phyloP scores from a whole-genome alignment of 2,888 invertebrate genomes.

The Hofmannophila pseudospretella region DNA sequence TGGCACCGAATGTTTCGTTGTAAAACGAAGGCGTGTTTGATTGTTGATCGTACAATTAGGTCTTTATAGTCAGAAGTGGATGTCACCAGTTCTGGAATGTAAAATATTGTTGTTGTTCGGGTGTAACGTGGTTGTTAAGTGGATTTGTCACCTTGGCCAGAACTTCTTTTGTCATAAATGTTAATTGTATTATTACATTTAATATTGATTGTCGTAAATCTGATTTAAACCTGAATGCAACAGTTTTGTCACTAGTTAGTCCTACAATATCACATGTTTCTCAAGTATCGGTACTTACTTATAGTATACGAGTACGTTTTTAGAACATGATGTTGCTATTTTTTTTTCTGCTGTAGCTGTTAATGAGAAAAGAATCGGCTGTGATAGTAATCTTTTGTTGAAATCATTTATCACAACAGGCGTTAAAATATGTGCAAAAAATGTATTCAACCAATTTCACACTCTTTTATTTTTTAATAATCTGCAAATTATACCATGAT shows the following conservation, averaged over 20 bases:
- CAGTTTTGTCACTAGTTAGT: too few relatives aligned
- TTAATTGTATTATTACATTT: too few relatives aligned
- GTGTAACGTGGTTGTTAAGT: conserved; percentile 1
- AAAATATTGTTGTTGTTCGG: conserved; percentile 15
- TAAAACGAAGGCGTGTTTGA: conserved; percentile 48
- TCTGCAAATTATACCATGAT: conserved; percentile 21
- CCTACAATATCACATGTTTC: too few relatives aligned
- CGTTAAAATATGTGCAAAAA: conserved; percentile 39
- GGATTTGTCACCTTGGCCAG: background rate
- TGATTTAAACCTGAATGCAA: too few relatives aligned
- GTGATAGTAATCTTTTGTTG: conserved; percentile 41
- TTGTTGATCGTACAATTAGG: conserved; percentile 31
- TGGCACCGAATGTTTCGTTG: conserved; percentile 54
- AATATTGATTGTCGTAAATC: too few relatives aligned
- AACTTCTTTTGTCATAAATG: too few relatives aligned
- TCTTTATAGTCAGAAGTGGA: conserved; percentile 41
- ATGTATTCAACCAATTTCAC: conserved; percentile 37
- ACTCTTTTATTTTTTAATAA: conserved; percentile 29
- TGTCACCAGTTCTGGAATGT: conserved; percentile 37
- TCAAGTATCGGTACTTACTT: too few relatives aligned
- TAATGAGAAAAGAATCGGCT: conserved; percentile 25
- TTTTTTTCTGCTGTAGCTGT: conserved; percentile 11
- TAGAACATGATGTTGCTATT: too few relatives aligned
- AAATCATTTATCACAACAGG: conserved; percentile 49
- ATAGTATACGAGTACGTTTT: too few relatives aligned